phyloP scores from a whole-genome alignment of 2,113 vertebrate genomes.

The Raphicerus campestris region DNA sequence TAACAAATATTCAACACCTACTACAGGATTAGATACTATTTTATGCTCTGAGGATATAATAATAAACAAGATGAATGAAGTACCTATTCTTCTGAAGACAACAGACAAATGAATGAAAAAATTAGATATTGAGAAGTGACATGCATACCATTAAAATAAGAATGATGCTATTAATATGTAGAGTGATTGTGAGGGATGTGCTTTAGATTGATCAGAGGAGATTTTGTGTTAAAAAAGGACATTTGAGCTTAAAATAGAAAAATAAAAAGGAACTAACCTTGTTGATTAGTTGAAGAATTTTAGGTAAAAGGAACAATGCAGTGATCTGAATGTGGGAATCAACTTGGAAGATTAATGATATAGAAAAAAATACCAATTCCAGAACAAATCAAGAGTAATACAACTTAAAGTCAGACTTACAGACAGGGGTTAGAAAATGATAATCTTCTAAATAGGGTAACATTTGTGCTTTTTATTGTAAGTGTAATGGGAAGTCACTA shows the following conservation, averaged over 20 bases:
- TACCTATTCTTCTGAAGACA: background rate
- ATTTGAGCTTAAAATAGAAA: background rate
- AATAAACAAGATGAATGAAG: background rate
- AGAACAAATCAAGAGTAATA: background rate
- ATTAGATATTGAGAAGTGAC: background rate
- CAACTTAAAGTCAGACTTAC: background rate
- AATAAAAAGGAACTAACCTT: background rate
- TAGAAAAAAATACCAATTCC: background rate
- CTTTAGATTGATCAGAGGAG: background rate
- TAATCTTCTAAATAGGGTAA: background rate
- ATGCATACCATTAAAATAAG: background rate
- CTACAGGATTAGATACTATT: background rate
- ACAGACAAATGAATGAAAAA: background rate
- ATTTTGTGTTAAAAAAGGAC: background rate
- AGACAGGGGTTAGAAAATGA: background rate
- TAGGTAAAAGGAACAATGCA: background rate
- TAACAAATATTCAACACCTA: background rate
- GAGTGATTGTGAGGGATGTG: background rate
- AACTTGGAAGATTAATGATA: background rate
- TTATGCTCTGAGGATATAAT: background rate
- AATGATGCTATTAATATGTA: background rate
- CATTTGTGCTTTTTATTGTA: background rate
- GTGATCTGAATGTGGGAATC: background rate
- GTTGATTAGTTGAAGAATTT: background rate
- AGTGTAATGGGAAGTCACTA: background rate